Evolutionary conservation across 1,140 invertebrate genomes (phyloP).

Genomic region (Spodoptera litura): DNA sequence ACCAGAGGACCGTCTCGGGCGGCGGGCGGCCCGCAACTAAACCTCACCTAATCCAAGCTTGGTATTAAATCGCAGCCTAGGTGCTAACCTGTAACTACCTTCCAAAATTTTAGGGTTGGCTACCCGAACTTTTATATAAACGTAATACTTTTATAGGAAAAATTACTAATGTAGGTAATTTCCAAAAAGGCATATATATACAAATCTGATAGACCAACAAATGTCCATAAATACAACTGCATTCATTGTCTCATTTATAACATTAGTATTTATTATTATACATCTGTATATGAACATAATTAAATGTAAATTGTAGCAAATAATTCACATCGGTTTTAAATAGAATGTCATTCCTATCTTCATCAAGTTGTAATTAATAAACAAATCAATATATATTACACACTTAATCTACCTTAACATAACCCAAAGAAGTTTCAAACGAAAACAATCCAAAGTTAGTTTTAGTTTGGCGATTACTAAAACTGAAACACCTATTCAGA

Average conservation of each 20-base stretch:
- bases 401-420: neutral
- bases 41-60: constrained; percentile 80
- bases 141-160: no score
- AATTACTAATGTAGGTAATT: no score
- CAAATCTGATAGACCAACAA: no score
- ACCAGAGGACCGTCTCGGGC: constrained; percentile 66
- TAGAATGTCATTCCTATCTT: no score
- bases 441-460: constrained; percentile 84
- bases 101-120: constrained; percentile 39
- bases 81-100: constrained; percentile 77
- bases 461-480: constrained; percentile 68
- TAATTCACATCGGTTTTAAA: no score
- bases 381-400: no score
- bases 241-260: no score
- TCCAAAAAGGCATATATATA: no score
- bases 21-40: constrained; percentile 63
- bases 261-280: no score
- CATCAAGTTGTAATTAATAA: neutral
- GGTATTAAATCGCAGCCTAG: constrained; percentile 78
- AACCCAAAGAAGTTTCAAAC: constrained; percentile 42
- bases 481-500: constrained; percentile 69
- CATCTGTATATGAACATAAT: no score
- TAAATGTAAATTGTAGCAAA: no score
- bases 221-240: no score
- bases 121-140: neutral